Evolutionary conservation across 1,140 invertebrate species (phyloP), one percentile per base, ranked within the genome.

Genomic region (Metopolophium dirhodum): DNA sequence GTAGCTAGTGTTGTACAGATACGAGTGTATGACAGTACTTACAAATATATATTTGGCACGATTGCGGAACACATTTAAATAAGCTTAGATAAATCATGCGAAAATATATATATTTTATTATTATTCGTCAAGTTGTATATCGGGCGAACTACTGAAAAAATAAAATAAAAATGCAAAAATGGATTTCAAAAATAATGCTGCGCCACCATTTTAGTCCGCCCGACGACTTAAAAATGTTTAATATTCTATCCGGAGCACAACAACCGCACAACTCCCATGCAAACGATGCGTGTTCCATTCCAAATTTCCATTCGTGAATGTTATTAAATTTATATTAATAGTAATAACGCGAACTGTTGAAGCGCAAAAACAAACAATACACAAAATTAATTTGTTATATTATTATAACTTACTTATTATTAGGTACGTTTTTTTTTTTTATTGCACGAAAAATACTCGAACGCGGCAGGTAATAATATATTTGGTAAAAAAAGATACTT

Each of bases 101-200:
- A 57, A 68, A 91, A 41, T 47, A 41, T 91, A 91, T 45, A n/a
- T 45, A 4, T 68, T 91, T 90, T 61, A 23, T 90, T 61, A 23
- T 90, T 90, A 45, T 90, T 61, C 57, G 89, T 90, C 89, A 90
- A 90, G 57, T 68, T 77, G 37, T 61, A 68, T 61, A 68, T n/a
- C 54, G 89, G 23, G 23, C 2, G 14, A 77, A 77, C 30, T 77
- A 77, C 41, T 6, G 26, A 77, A 77, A 22, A 77, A 77, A 77
- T 77, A 45, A 83, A 83, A 82, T 37, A 37, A n/a, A 30, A 61
- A 68, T 77, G 41, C n/a, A 91, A 68, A 91, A 91, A 91, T 30
- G 90, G 57, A 26, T 61, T 90, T 57, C 23, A 41, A 91, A 91
- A 91, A 54, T 41, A 61, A 35, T 37, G 20, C 41, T 30, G 11